Evolutionary conservation across 2,797 vertebrate species (phyloP), one percentile per base, ranked within the genome.

Genomic region (Thamnophis elegans): DNA sequence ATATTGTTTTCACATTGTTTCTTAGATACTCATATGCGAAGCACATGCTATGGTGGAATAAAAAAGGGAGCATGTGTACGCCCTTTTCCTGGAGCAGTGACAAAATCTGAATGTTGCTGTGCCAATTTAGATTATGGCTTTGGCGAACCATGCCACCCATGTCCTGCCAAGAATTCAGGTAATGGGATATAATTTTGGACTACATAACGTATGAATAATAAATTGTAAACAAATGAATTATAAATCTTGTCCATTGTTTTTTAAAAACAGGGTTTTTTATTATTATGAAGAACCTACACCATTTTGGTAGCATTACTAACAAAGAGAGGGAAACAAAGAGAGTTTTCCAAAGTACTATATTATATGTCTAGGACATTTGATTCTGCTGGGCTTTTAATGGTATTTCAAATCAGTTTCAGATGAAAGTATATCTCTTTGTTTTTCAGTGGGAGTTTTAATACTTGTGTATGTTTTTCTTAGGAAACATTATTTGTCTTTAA

Each of bases 71-170:
- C 92, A 0, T 98, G 98, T 95, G 94, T 97, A 9, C 97, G 96
- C 68, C 97, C 97, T 59, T 97, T 98, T 93, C 97, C 96, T 62
- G 97, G 97, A 54, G 97, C 98, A 59, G 97, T 98, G 92, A 98
- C 98, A 65, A 98, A 98, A 94, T 98, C 98, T 28, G 97, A 98
- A 68, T 98, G 98, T 94, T 98, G 98, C 95, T 98, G 98, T 94
- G 97, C 97, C 89, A 98, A 95, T 94, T 92, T 97, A 88, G 97
- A 97, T 91, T 97, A 98, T 92, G 97, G 97, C 18, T 98, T 98
- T 93, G 98, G 98, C 90, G 97, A 98, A 88, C 98, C 97, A 0
- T 98, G 98, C 92, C 95, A 97, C 8, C 97, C 97, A 4, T 98
- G 98, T 68, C 98, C 98, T 82, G 94, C 96, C 56, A 96, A 96